Percentiles rank a stretch among this genome's conserved stretches.
Conservation (phyloP, 2,888 invertebrate species). For the Chorisops tibialis region DNA sequence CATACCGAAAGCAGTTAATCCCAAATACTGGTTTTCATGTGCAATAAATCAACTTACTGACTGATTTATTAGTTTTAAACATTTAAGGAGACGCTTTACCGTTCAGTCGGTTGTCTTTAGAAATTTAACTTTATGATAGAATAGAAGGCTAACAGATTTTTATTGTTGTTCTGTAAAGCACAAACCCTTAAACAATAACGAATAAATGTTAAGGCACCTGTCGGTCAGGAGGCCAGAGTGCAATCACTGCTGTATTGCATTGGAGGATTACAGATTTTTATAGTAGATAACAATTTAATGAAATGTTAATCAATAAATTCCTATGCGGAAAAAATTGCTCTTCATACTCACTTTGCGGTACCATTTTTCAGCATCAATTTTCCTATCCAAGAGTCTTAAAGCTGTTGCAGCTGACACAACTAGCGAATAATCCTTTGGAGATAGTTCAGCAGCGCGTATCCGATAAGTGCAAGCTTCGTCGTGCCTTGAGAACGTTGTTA, state of each 20-base stretch:
- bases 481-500: conserved; percentile 73
- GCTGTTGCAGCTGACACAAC: conserved; percentile 87
- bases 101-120: too few species aligned
- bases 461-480: conserved; percentile 80
- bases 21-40: conserved; percentile 7
- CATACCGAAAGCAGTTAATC: conserved; percentile 4
- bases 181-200: too few species aligned
- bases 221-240: too few species aligned
- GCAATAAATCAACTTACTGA: conserved; percentile 16
- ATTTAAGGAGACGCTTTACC: neutral
- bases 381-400: conserved; percentile 75
- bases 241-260: too few species aligned
- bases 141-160: too few species aligned
- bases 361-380: conserved; percentile 80
- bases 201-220: too few species aligned
- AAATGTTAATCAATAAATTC: too few species aligned
- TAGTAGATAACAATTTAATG: too few species aligned
- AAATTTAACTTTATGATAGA: too few species aligned
- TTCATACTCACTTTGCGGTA: conserved; percentile 67
- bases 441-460: conserved; percentile 72
- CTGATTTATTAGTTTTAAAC: conserved; percentile 21
- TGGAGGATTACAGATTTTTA: too few species aligned
- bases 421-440: conserved; percentile 76
- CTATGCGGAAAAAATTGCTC: neutral
- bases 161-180: too few species aligned